Base-by-base conservation (phyloP, 2,113 vertebrate genomes). In the Takifugu bimaculatus region DNA sequence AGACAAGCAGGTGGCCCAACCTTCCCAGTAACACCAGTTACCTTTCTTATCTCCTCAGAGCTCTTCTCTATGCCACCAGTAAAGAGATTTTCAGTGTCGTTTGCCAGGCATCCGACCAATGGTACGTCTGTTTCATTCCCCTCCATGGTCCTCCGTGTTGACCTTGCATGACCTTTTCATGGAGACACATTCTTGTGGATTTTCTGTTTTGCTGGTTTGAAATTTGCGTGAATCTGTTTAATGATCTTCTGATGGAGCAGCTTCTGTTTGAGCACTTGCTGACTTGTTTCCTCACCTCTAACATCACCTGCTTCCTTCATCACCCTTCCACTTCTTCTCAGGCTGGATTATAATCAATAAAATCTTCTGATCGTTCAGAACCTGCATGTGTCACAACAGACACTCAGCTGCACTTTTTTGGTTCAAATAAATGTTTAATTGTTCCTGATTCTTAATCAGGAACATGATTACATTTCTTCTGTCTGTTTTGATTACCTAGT, bases 81-180 rank as follows among this genome's bases (percentile, higher is more conserved):
- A 95, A 99, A 99, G 94, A 93, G 96, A 93, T 98, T 99, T 99
- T 99, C 97, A 95, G 96, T 98, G 94, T 98, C 95, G 84, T 98
- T 96, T 98, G 97, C 96, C 95, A 96, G 96, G 93, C 95, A 97
- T 94, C 97, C 96, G 90, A 98, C 95, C 93, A 98, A 97, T 91
- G 96, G 96, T 98, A 98, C 92, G 95, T 98, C 92, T 91, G 94
- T 91, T 93, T 94, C 87, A 79, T 63, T 89, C 83, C 79, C 79
- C 77, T 75, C 84, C 68, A 20, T 20, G 20, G 20, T 61, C 57
- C 78, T 68, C 77, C 69, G 65, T 75, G 65, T 76, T 72, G 87
- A 63, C 74, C 80, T 90, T 93, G 89, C 91, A 91, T 93, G 89
- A 86, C 78, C 79, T 64, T 75, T 85, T 82, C 75, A 80, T 78